Conservation (phyloP, 2,113 vertebrate species). For the Muntiacus muntjak region DNA sequence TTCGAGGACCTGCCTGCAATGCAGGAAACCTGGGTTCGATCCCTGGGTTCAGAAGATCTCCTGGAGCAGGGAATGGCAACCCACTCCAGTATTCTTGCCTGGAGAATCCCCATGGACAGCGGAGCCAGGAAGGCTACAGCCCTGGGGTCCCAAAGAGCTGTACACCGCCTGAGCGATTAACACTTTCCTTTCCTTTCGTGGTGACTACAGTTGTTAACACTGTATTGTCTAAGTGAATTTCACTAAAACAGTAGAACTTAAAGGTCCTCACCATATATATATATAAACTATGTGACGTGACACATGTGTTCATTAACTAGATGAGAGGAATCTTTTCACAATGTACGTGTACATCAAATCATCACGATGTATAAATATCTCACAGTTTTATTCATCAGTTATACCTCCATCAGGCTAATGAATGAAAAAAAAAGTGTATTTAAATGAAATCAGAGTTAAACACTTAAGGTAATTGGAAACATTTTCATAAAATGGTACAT, state of each 20-base stretch:
- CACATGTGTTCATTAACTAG: neutral
- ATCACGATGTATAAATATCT: neutral
- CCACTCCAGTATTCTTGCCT: neutral
- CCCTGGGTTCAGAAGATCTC: neutral
- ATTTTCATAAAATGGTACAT: neutral
- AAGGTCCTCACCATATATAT: neutral
- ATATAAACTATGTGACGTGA: neutral
- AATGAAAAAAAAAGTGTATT: conserved; percentile 6
- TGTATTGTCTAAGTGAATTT: neutral
- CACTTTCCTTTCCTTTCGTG: neutral
- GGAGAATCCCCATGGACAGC: neutral
- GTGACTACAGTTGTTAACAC: neutral
- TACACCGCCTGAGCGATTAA: neutral
- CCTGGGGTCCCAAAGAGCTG: neutral
- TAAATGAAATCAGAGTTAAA: conserved; percentile 9
- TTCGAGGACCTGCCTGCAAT: neutral
- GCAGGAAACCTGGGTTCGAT: neutral
- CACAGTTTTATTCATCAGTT: neutral
- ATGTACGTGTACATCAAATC: neutral
- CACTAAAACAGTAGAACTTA: neutral
- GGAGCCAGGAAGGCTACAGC: neutral
- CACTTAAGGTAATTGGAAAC: neutral
- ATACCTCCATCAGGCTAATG: neutral
- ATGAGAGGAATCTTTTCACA: neutral
- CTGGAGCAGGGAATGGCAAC: neutral